Conservation (phyloP, 2,797 vertebrate species). For the Momotus momota region DNA sequence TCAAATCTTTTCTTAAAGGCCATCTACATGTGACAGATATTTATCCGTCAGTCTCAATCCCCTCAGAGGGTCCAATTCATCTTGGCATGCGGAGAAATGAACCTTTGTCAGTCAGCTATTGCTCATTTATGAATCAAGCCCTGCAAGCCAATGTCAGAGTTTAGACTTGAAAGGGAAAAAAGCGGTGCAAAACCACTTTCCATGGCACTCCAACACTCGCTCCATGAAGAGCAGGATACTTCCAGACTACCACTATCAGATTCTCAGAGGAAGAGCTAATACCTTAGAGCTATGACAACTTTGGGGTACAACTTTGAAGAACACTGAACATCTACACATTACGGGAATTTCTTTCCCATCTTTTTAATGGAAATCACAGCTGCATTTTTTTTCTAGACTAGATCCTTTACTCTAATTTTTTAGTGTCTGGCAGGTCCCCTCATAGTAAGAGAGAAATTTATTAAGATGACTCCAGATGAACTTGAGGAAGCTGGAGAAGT, state of each 20-base stretch:
- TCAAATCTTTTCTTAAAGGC: constrained; percentile 77
- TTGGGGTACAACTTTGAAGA: neutral
- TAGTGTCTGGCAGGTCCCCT: neutral
- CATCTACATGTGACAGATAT: constrained; percentile 77
- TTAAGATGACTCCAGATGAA: neutral
- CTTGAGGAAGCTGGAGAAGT: neutral
- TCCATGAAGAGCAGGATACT: neutral
- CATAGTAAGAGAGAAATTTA: neutral
- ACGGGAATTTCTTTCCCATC: neutral
- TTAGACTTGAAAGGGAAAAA: neutral
- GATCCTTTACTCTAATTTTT: neutral
- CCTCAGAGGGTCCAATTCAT: constrained; percentile 61
- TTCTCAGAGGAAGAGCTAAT: neutral
- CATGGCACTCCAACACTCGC: neutral
- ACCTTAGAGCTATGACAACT: neutral
- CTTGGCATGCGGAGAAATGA: constrained; percentile 44
- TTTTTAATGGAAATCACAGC: neutral
- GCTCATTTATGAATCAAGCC: constrained; percentile 61
- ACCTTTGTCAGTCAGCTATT: constrained; percentile 68
- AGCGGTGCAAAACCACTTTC: neutral
- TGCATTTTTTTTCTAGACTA: neutral
- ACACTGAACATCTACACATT: neutral
- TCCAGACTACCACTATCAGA: neutral
- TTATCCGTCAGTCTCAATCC: constrained; percentile 74
- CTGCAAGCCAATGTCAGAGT: neutral